Conservation (phyloP, 1,140 invertebrate species). For the Hycleus cichorii region DNA sequence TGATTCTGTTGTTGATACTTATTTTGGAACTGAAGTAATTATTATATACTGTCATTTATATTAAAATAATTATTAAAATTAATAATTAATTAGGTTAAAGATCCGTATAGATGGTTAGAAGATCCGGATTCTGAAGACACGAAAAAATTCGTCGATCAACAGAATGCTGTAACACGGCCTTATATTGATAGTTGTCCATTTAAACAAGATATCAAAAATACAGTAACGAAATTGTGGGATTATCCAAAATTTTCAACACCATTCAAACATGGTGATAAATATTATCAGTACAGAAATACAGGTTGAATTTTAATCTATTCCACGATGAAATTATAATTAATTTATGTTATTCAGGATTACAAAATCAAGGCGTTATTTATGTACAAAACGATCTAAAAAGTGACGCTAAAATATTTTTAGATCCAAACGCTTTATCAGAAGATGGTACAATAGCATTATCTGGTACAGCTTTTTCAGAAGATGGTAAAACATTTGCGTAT, state of each 20-base stretch:
- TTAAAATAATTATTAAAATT: neutral
- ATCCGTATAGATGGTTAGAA: conserved; percentile 96
- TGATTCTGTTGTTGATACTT: conserved; percentile 68
- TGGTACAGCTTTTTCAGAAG: conserved; percentile 76
- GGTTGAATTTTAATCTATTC: conserved; percentile 44
- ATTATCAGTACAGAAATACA: conserved; percentile 90
- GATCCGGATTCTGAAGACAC: conserved; percentile 91
- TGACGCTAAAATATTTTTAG: conserved; percentile 84
- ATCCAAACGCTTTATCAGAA: conserved; percentile 86
- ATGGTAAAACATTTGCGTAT: conserved; percentile 87
- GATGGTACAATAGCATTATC: conserved; percentile 90
- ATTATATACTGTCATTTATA: neutral
- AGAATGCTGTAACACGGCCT: conserved; percentile 84
- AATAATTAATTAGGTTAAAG: conserved; percentile 57
- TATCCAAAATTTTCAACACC: conserved; percentile 93
- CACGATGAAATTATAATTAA: too few species aligned
- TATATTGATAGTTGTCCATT: conserved; percentile 73
- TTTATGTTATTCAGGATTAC: conserved; percentile 28
- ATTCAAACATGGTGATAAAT: conserved; percentile 70
- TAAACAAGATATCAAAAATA: conserved; percentile 63
- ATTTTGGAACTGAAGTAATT: conserved; percentile 73
- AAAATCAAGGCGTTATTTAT: conserved; percentile 77
- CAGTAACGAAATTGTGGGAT: conserved; percentile 88
- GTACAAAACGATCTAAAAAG: conserved; percentile 74
- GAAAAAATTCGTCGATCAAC: conserved; percentile 81